A percentile compares a stretch with the other conserved stretches of the same genome.
These are phyloP conservation scores for Druon quercuslanigerum DNA, from an alignment of 1,140 invertebrate species.

Conservation along the genomic window DNA sequence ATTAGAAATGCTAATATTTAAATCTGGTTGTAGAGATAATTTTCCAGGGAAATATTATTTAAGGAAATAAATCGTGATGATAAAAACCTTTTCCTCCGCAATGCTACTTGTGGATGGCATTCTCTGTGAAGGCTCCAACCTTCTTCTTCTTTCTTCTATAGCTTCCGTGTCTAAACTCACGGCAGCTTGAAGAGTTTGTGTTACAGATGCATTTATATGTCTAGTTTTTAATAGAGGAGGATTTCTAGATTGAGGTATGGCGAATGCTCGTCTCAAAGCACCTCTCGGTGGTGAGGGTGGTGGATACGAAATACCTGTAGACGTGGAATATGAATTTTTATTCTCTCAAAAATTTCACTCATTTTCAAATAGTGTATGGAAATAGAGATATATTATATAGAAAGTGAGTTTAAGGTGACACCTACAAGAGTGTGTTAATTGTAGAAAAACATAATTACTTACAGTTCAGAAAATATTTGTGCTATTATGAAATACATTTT, in stretches of 20 bases:
- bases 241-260: constrained; percentile 83
- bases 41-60: no score
- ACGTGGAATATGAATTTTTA: constrained; percentile 37
- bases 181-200: constrained; percentile 62
- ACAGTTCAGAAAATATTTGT: no score
- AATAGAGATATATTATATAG: no score
- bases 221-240: constrained; percentile 84
- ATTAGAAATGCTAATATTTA: no score
- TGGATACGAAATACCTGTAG: constrained; percentile 83
- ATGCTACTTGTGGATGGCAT: constrained; percentile 69
- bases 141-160: constrained; percentile 68
- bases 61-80: neutral
- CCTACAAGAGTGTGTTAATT: no score
- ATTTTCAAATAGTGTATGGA: no score
- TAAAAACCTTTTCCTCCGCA: constrained; percentile 67
- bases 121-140: constrained; percentile 67
- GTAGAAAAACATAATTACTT: no score
- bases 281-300: constrained; percentile 85
- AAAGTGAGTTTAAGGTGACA: no score
- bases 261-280: constrained; percentile 80
- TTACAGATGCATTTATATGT: constrained; percentile 71
- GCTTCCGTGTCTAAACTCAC: constrained; percentile 68
- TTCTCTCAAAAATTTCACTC: constrained; percentile 34
- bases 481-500: no score
- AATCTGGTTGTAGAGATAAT: no score